Evolutionary conservation across 64 coral and sea anemone genomes (phyloP), one percentile per base, ranked within the genome.

Genomic region (Hydrozoanthus tunicans): DNA sequence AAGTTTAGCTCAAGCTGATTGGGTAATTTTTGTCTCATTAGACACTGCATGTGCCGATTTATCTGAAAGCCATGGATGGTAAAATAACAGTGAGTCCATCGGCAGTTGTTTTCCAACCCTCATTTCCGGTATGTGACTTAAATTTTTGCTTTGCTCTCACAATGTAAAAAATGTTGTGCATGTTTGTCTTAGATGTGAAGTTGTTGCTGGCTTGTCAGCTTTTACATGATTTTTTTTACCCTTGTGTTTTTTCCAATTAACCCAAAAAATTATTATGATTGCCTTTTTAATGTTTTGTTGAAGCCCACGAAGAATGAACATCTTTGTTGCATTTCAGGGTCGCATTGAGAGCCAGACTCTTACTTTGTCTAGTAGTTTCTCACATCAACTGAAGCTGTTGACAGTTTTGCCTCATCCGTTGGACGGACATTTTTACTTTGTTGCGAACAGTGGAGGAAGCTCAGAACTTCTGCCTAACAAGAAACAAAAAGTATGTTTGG

Each of bases 1-100:
- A 23, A 64, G 14, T 73, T 14, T 76, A n/a, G 8, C 5, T 58
- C 62, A 24, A 85, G 56, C 58, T 17, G 3, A 12, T 11, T 52
- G 14, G 52, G 64, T 55, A 7, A 9, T 23, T 14, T 59, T 77
- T 94, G 52, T 75, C 27, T 67, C 68, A 83, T 20, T 79, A 96
- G 95, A 82, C 75, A 51, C 83, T 96, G 60, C 92, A 96, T 79
- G 85, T 96, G 51, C 95, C 95, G 27, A 73, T 98, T 59, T 89
- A 81, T 74, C 81, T 98, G 62, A 94, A 95, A 77, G 89, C 93
- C 65, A 93, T 95, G 91, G 94, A 95, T 85, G 96, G 96, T 17
- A 86, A 95, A 89, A 79, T 98, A 84, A 77, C 74, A 43, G 66
- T 91, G 9, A 79, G 62, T 73, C 96, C 96, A 62, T 9, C 73